Evolutionary conservation across 2,797 vertebrate species (phyloP).

Genomic region (Neosilurus hyrtlii): DNA sequence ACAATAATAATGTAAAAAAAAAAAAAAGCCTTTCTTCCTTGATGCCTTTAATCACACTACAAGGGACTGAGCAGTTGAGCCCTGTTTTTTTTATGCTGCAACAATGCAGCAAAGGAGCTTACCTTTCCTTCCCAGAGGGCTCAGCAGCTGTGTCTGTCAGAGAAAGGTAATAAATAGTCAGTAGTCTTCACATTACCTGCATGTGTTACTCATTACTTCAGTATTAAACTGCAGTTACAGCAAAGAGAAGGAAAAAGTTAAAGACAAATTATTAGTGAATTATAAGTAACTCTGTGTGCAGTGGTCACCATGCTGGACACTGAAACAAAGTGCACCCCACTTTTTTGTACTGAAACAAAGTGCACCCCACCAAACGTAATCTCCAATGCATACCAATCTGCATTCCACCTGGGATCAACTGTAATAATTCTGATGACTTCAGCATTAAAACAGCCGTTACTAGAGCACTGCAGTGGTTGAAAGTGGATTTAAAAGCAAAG

Average conservation of each 20-base stretch:
- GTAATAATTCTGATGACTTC: too few relatives aligned
- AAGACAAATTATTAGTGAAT: neutral
- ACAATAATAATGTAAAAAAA: too few relatives aligned
- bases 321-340: too few relatives aligned
- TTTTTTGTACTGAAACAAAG: too few relatives aligned
- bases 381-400: too few relatives aligned
- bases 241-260: neutral
- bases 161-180: neutral
- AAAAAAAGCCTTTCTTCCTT: too few relatives aligned
- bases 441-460: too few relatives aligned
- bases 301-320: neutral
- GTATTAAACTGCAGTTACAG: neutral
- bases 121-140: neutral
- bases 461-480: too few relatives aligned
- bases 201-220: neutral
- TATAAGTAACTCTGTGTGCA: neutral
- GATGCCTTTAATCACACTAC: neutral
- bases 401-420: too few relatives aligned
- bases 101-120: neutral
- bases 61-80: neutral
- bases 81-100: neutral
- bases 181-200: neutral
- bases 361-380: too few relatives aligned
- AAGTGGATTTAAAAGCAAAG: too few relatives aligned
- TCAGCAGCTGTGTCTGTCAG: neutral